Evolutionary conservation across 2,888 invertebrate species (phyloP), one percentile per base, ranked within the genome.

Genomic region (Drosophila merina): DNA sequence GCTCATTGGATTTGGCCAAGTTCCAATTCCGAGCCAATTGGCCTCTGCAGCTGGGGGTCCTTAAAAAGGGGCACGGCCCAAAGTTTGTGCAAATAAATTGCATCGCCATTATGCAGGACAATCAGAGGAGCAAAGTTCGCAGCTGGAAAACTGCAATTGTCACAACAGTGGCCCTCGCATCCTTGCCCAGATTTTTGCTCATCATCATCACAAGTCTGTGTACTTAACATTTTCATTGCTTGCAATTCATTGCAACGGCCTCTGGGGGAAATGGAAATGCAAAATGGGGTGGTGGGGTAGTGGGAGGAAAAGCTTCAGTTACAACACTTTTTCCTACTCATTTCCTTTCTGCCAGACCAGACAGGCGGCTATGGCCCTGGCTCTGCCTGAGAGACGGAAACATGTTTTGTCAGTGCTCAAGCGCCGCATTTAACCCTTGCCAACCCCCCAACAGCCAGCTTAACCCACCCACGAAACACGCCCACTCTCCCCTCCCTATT

Each of bases 371-470:
- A 30, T 6, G 33, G 33, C 40, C 7, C 33, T 49, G 49, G 40
- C 58, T 9, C 4, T 10, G 40, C 33, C 55, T 68, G 77, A 70
- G 66, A 72, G 67, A 72, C 87, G 84, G 87, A 84, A 84, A 77
- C 84, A 79, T 87, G 87, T 82, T 84, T 85, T 87, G 84, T 87
- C 84, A 85, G 75, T 75, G 75, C 74, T 82, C 77, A 82, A 82
- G 73, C 75, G 74, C 73, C 68, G 64, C 83, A 85, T 74, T 84
- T 87, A 84, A 87, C 84, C 87, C 88, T 74, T 74, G 77, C 70
- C 60, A 51, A 54, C 47, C 50, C 44, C 59, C 28, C 33, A 14
- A n/a, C 14, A 0, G n/a, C 28, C 47, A 42, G 4, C 12, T 51
- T 40, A 45, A 66, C 58, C 48, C 57, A n/a, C 69, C 49, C 63